Evolutionary conservation across 2,113 vertebrate species (phyloP), one percentile per base, ranked within the genome.

Genomic region (Lamprotornis superbus): DNA sequence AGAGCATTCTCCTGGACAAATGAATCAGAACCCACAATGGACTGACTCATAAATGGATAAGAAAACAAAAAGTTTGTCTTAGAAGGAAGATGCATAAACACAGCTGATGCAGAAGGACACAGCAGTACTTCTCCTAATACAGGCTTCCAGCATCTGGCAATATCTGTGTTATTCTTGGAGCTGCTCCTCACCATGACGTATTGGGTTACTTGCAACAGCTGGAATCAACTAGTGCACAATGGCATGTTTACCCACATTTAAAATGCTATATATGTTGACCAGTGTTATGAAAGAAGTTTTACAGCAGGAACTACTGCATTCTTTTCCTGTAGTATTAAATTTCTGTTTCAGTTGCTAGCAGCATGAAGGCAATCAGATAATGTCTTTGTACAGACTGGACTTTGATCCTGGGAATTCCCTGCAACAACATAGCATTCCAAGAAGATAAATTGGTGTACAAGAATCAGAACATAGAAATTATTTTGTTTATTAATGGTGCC

Each of bases 371-470:
- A 4, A 74, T 81, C 79, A 89, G 83, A 90, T 60, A 83, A 78
- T 15, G 12, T 15, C 68, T 94, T 83, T 60, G 15, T 52, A 12
- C n/a, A 61, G 40, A 24, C 28, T 90, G 83, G 83, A 81, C 83
- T 96, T 96, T 71, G 83, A 78, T 65, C 71, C 59, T 88, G 68
- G 84, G 55, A 90, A 74, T 82, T 83, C 68, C 64, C 61, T 80
- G 50, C n/a, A 63, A 53, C 25, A 56, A 52, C n/a, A 28, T 2
- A 70, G 39, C 70, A 57, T 44, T 92, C 55, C 44, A 68, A 67
- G 46, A 87, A 68, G 64, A 78, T 37, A 90, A 68, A 57, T 8
- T 11, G 9, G 19, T 63, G 37, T 35, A 78, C 8, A 5, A 2
- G 28, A 50, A 47, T 67, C 33, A 74, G 8, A 80, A 44, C 27